Evolutionary conservation across 1,140 invertebrate genomes (phyloP), one percentile per base, ranked within the genome.

Genomic region (Bombyx mori): DNA sequence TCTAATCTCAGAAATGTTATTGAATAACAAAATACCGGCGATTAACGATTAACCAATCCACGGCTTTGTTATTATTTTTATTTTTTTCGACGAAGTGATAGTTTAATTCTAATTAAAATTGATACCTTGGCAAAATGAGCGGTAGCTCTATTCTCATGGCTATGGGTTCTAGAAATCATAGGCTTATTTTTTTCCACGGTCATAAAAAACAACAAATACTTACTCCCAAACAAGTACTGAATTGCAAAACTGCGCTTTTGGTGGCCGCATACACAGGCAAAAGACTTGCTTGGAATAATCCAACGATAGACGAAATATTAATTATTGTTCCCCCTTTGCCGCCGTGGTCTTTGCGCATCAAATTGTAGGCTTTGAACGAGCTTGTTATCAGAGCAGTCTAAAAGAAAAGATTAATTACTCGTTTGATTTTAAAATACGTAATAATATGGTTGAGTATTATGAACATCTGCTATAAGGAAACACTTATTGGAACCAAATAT

Each of bases 261-360:
- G 89, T 89, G 35, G 90, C 89, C 22, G 79, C 74, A 63, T 92
- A 91, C 1, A 90, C 75, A 0, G 91, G 91, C 42, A 87, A 67
- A 2, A 86, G 67, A n/a, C 73, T 71, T 1, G 74, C 75, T 54
- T 89, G 89, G 2, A 82, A 69, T 9, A 92, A 61, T 22, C 88
- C 90, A 57, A 82, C 71, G 59, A 89, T 74, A 18, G 89, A 89
- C 4, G 84, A 80, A 48, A 89, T 84, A 60, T 90, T 90, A 18
- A 90, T 74, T 7, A 90, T 77, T 0, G 80, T 85, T 0, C 88
- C 89, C 6, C 89, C 89, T 50, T 63, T 79, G 0, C 88, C 88
- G n/a, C 80, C 79, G 44, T 81, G 74, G 44, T 84, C 79, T 60
- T 82, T 88, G 0, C 89, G 82, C 90, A 91, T 91, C 60, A 88